Percentiles rank a stretch among this genome's conserved stretches.
Conservation (phyloP, 2,797 vertebrate species). For the Thaleichthys pacificus region DNA sequence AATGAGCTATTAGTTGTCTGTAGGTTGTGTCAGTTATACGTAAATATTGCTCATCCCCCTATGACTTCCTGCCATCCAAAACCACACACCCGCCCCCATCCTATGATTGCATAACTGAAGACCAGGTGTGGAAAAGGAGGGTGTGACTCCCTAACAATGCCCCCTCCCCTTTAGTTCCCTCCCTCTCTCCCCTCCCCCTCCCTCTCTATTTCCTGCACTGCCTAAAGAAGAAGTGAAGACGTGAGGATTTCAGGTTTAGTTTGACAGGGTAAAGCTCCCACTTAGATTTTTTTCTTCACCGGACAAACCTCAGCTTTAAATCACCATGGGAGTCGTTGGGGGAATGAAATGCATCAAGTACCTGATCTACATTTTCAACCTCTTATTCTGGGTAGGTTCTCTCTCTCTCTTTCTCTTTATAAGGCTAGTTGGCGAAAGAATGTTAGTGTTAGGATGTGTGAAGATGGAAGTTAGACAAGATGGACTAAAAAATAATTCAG, state of each 20-base stretch:
- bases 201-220: background rate
- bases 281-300: slow-evolving; percentile 13
- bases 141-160: too few species aligned
- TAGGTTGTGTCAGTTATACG: too few species aligned
- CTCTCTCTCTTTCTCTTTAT: too few species aligned
- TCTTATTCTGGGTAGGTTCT: slow-evolving; percentile 74
- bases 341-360: slow-evolving; percentile 66
- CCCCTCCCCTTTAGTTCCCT: background rate
- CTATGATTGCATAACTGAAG: background rate
- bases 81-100: background rate
- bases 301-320: background rate
- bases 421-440: too few species aligned
- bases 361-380: slow-evolving; percentile 71
- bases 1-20: too few species aligned
- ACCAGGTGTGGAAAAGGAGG: background rate
- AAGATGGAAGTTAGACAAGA: too few species aligned
- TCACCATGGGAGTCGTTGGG: slow-evolving; percentile 52
- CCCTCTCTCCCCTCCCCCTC: background rate
- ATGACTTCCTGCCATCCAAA: background rate
- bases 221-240: slow-evolving; percentile 2
- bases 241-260: too few species aligned
- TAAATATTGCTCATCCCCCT: too few species aligned
- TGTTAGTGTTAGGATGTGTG: too few species aligned
- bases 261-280: background rate
- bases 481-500: too few species aligned